Base-by-base conservation (phyloP, 2,113 vertebrate species). In the Ptilorrhoa leucosticta region DNA sequence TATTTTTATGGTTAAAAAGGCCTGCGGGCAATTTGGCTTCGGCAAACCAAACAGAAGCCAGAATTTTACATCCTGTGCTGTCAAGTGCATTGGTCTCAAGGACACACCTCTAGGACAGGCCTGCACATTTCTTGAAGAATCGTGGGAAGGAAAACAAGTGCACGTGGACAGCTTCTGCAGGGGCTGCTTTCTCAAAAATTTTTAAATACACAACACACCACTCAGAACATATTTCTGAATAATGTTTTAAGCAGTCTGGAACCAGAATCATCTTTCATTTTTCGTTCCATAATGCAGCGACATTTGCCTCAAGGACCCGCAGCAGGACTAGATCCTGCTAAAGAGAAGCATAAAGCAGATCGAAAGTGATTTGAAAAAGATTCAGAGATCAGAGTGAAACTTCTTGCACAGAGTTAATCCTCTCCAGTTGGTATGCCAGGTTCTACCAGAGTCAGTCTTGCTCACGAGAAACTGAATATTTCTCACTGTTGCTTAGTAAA, bases 1-100 rank as follows among this genome's bases (percentile, higher is more conserved):
- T 42, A 66, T 82, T 93, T 91, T 92, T 88, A 81, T 44, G 28
- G 50, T 37, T 73, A 39, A 83, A 95, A 66, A 68, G 58, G 57
- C 42, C 70, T 79, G 57, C 1, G 40, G 87, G 76, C 44, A 84
- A 86, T 73, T 92, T 96, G 94, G 87, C 90, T 80, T 50, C 0
- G 1, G 65, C 40, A 63, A 88, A 69, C 24, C 11, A 4, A 85
- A 69, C 39, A 78, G 72, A 70, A 93, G 79, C 65, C 82, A 90
- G 40, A 45, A 54, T 70, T 47, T 91, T 23, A 56, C 22, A 64
- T 42, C 54, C 69, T 89, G 83, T 47, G 20, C 71, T 77, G 63
- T 76, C 73, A 68, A 76, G 61, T 47, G 78, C 50, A 6, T 44
- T 75, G 82, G 35, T 82, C 50, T 57, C 39, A 40, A 58, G 37